Conservation (phyloP, 2,113 vertebrate genomes). For the Psophia crepitans region DNA sequence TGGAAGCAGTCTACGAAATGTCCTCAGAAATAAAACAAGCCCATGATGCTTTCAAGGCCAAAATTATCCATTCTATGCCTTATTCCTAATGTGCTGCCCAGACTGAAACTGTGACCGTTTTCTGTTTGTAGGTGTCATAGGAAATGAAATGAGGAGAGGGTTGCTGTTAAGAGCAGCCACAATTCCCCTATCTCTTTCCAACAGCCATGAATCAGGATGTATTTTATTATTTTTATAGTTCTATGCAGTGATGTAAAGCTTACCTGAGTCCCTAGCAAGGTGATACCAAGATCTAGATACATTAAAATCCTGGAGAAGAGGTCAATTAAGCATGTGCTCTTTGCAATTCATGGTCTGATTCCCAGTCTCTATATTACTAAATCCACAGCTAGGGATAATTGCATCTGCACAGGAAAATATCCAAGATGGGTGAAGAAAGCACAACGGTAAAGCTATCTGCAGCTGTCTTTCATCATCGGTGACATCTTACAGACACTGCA, state of each 20-base stretch:
- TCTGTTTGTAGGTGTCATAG: constrained; percentile 20
- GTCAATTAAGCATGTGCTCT: background rate
- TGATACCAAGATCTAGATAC: background rate
- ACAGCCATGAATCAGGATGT: constrained; percentile 17
- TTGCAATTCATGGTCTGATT: background rate
- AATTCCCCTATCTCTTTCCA: constrained; percentile 41
- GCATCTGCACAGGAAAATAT: background rate
- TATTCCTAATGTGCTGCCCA: background rate
- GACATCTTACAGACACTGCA: background rate
- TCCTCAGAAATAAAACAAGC: background rate
- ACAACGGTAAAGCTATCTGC: background rate
- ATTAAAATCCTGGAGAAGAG: background rate
- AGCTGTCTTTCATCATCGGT: background rate
- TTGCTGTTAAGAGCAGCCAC: constrained; percentile 14
- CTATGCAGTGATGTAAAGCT: background rate
- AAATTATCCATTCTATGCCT: constrained; percentile 4
- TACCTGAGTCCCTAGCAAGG: background rate
- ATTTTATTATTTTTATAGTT: constrained; percentile 45
- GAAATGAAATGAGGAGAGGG: constrained; percentile 13
- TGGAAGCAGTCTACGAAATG: background rate
- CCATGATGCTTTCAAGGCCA: background rate
- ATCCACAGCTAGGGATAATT: background rate
- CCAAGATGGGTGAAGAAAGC: background rate
- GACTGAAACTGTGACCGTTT: background rate
- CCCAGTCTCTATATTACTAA: background rate